Evolutionary conservation across 1,140 invertebrate genomes (phyloP), one percentile per base, ranked within the genome.

Genomic region (Zelostemma sp.): DNA sequence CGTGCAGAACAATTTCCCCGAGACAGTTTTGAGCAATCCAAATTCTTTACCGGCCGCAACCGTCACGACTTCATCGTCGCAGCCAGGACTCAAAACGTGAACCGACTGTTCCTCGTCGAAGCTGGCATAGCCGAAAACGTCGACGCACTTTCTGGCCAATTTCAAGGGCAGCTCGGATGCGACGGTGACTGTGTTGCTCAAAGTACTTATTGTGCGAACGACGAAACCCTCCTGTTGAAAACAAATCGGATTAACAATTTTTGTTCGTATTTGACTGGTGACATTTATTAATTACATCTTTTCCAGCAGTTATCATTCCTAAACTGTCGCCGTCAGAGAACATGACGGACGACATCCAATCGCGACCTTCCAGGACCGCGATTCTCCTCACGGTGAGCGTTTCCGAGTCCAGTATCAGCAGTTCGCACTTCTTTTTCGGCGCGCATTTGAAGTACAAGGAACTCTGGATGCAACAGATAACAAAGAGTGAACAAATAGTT

Each of bases 241-340:
- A 68, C 63, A 61, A 43, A 25, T 12, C 12, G 18, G 28, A 35
- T 51, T 48, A 43, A 47, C 9, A n/a, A n/a, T 12, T 1, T 17
- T 6, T 47, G n/a, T 47, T 6, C 1, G 6, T 18, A 2, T 21
- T 53, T 21, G n/a, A n/a, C n/a, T n/a, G n/a, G n/a, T n/a, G n/a
- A n/a, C n/a, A n/a, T n/a, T n/a, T n/a, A n/a, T n/a, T n/a, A n/a
- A n/a, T 90, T 86, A 95, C 94, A 85, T 94, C 93, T 90, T 92
- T 94, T 18, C 81, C 83, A 8, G 91, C 88, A 43, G 92, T 88
- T 65, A 96, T 91, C 76, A 94, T 90, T 68, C 93, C 93, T 48
- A 96, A 87, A 83, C 90, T 88, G 64, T 93, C 90, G n/a, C 93
- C 93, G 85, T 96, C 94, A 68, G 92, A 93, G 80, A 96, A 96